Conservation (phyloP, 2,888 invertebrate genomes). For the Mantis religiosa region DNA sequence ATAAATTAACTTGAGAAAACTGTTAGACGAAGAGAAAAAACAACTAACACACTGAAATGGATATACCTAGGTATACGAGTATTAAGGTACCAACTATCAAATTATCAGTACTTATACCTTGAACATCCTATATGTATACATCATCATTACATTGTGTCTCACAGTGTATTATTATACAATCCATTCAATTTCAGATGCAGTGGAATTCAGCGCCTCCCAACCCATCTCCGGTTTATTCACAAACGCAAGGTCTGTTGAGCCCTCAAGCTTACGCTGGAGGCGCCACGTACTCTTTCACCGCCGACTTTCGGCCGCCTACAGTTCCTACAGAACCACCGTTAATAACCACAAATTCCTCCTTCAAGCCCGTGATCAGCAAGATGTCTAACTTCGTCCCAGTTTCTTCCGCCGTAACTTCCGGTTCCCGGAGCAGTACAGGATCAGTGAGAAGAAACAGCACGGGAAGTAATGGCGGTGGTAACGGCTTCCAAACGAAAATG, state of each 20-base stretch:
- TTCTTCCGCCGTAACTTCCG: not conserved
- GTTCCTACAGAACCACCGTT: constrained; percentile 21
- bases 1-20: no score
- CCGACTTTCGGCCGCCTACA: constrained; percentile 67
- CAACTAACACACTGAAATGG: no score
- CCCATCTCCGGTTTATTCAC: constrained; percentile 58
- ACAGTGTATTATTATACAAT: no score
- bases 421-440: not conserved
- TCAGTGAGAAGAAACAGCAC: not conserved
- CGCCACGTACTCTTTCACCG: constrained; percentile 78
- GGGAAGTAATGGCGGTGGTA: constrained; percentile 38
- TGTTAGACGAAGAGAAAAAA: no score
- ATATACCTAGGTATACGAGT: no score
- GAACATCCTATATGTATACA: no score
- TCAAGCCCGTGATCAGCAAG: constrained; percentile 54
- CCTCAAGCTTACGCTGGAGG: constrained; percentile 59
- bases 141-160: no score
- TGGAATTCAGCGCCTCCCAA: constrained; percentile 52
- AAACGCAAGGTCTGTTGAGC: constrained; percentile 58
- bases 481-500: not conserved
- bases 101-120: no score
- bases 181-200: constrained; percentile 63
- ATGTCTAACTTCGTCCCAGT: constrained; percentile 34
- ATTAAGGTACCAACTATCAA: no score
- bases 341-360: constrained; percentile 42